Evolutionary conservation across 1,140 invertebrate species (phyloP).

Genomic region (Drosophila ogumai): DNA sequence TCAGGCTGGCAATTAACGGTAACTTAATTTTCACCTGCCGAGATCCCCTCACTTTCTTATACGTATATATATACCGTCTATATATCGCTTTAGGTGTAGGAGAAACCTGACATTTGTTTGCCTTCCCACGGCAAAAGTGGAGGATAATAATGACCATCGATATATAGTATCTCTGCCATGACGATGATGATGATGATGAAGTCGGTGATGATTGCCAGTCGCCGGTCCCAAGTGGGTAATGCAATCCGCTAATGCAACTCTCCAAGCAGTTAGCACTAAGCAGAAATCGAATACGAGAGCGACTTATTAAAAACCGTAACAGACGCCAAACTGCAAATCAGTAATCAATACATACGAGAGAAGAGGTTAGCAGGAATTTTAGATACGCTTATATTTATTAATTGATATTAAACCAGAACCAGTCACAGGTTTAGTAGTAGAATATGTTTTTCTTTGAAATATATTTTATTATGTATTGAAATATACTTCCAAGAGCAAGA

Average conservation of each 20-base stretch:
- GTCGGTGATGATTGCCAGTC: constrained; percentile 33
- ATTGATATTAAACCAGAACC: too few species aligned
- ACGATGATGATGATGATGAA: constrained; percentile 14
- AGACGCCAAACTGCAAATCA: constrained; percentile 40
- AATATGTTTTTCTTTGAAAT: too few species aligned
- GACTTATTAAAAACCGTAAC: constrained; percentile 51
- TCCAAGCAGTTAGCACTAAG: constrained; percentile 69
- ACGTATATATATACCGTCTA: constrained; percentile 6
- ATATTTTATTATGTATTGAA: too few species aligned
- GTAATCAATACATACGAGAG: constrained; percentile 53
- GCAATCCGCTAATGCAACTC: constrained; percentile 65
- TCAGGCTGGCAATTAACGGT: constrained; percentile 63
- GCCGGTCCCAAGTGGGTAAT: constrained; percentile 56
- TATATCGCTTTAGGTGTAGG: constrained; percentile 35
- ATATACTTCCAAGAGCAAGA: too few species aligned
- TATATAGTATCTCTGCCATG: constrained; percentile 10
- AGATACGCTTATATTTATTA: constrained; percentile 3
- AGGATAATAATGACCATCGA: constrained; percentile 47
- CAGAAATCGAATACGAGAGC: constrained; percentile 66
- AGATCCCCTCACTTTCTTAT: constrained; percentile 36
- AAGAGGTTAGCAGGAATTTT: background rate
- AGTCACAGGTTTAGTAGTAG: too few species aligned
- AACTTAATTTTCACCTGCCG: constrained; percentile 74
- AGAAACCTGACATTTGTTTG: constrained; percentile 54
- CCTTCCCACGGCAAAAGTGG: constrained; percentile 64